phyloP scores from a whole-genome alignment of 2,888 invertebrate genomes.

The Sceliomorpha sp. region DNA sequence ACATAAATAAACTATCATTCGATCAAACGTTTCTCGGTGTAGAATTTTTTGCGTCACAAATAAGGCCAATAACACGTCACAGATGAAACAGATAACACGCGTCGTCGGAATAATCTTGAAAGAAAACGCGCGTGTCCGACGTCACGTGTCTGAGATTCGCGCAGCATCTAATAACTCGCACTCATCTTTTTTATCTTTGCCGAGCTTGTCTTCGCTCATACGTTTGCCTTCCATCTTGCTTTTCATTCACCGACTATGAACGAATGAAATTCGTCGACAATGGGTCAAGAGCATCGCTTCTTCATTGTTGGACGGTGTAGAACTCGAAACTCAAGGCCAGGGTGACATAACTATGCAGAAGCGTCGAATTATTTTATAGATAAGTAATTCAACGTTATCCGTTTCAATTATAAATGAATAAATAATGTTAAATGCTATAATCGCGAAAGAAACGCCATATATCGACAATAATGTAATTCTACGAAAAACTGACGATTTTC shows the following conservation, averaged over 20 bases:
- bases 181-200: no score
- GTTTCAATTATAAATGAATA: no score
- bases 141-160: no score
- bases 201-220: no score
- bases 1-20: no score
- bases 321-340: slow-evolving; percentile 39
- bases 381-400: slow-evolving; percentile 7
- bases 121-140: no score
- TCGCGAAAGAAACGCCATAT: no score
- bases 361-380: slow-evolving; percentile 15
- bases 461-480: no score
- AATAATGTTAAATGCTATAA: no score
- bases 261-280: slow-evolving; percentile 21
- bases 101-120: no score
- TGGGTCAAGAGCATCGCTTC: slow-evolving; percentile 32
- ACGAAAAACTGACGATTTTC: no score
- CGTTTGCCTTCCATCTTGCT: background rate
- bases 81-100: background rate
- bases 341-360: slow-evolving; percentile 24
- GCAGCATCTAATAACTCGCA: background rate
- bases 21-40: no score
- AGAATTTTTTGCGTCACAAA: background rate
- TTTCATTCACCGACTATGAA: slow-evolving; percentile 8
- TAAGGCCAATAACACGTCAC: slow-evolving; percentile 3
- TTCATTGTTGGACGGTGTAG: slow-evolving; percentile 13